phyloP scores from a whole-genome alignment of 2,888 invertebrate genomes.

The Nyleta sp. region DNA sequence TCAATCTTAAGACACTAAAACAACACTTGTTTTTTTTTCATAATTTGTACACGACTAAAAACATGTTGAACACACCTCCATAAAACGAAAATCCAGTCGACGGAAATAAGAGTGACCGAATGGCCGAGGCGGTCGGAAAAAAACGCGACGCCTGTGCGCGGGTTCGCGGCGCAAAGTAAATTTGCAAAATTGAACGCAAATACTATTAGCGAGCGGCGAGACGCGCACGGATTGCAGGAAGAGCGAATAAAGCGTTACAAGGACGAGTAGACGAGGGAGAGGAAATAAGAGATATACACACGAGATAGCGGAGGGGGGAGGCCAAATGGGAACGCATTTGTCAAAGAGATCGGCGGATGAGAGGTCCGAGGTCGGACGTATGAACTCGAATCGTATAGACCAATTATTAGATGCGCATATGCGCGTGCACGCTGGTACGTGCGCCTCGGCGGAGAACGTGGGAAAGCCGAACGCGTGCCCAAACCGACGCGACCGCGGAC shows the following conservation, averaged over 20 bases:
- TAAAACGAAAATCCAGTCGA: too few species aligned
- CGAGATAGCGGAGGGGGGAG: conserved; percentile 32
- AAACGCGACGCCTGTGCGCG: too few species aligned
- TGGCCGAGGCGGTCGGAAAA: too few species aligned
- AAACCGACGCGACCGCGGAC: neutral
- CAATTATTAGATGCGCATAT: conserved; percentile 59
- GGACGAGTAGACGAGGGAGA: conserved; percentile 59
- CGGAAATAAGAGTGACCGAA: too few species aligned
- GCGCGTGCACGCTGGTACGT: conserved; percentile 18
- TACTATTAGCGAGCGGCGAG: conserved; percentile 34
- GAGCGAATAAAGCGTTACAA: conserved; percentile 69
- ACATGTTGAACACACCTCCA: too few species aligned
- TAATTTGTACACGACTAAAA: too few species aligned
- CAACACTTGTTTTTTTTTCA: too few species aligned
- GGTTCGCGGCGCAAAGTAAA: conserved; percentile 15
- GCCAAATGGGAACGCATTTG: conserved; percentile 62
- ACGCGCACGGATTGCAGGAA: conserved; percentile 64
- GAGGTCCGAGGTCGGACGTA: conserved; percentile 58
- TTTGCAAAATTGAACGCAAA: conserved; percentile 45
- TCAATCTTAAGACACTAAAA: too few species aligned
- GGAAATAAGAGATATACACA: conserved; percentile 47
- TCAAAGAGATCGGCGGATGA: conserved; percentile 64
- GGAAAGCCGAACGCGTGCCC: conserved; percentile 18
- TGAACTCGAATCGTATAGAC: conserved; percentile 48
- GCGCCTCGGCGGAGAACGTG: conserved; percentile 15